Conservation (phyloP, 2,888 invertebrate species). For the Hyalella azteca region DNA sequence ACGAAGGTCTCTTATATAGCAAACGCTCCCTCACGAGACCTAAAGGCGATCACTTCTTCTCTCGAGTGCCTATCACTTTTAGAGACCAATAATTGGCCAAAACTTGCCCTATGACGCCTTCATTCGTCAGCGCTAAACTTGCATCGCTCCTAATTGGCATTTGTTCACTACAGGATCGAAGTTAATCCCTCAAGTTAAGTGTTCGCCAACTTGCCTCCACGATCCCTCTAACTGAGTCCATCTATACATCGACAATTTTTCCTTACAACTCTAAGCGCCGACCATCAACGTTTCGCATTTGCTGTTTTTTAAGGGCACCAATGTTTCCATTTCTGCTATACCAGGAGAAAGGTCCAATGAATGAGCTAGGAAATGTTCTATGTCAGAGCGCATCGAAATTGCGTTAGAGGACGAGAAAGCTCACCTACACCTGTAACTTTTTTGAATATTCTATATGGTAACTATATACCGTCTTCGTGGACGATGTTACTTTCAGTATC, state of each 20-base stretch:
- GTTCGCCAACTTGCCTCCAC: background rate
- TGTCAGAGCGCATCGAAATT: no score
- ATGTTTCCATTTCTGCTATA: no score
- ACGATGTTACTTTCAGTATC: no score
- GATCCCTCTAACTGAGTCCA: background rate
- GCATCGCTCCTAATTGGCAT: constrained; percentile 5
- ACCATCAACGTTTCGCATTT: no score
- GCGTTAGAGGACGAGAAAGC: no score
- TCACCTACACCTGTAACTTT: no score
- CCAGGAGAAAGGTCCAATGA: no score
- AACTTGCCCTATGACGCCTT: constrained; percentile 11
- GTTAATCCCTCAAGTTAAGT: background rate
- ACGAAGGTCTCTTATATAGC: background rate
- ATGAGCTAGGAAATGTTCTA: no score
- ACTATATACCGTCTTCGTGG: no score
- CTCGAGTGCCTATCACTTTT: constrained; percentile 6
- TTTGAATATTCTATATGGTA: no score
- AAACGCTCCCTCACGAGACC: background rate
- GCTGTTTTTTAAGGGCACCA: no score
- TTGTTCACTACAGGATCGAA: background rate
- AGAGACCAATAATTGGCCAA: constrained; percentile 8
- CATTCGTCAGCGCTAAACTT: constrained; percentile 24
- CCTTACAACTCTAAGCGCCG: background rate
- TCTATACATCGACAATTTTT: background rate
- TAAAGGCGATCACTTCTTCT: background rate